A percentile compares a stretch with the other conserved stretches of the same genome.
Evolutionary conservation across 1,140 invertebrate species (phyloP).

Genomic region (Oncopeltus fasciatus): DNA sequence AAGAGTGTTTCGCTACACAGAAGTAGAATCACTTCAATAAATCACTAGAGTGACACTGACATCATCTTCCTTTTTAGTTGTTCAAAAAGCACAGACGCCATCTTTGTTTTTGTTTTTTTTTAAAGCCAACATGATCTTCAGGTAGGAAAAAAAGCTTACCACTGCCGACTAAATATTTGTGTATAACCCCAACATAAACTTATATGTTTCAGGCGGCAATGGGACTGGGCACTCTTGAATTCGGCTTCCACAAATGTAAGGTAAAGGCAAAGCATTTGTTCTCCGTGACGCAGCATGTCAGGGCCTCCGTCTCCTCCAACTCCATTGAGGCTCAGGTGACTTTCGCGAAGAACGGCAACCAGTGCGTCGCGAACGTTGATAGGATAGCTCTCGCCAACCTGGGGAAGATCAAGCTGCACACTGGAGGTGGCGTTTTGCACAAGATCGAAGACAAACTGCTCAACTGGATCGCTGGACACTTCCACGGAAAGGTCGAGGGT

Average conservation of each 20-base stretch:
- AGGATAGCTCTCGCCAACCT: not conserved
- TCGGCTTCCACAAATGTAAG: not conserved
- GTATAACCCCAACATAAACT: too few relatives aligned
- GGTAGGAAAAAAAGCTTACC: too few relatives aligned
- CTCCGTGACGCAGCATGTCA: not conserved
- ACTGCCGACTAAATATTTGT: too few relatives aligned
- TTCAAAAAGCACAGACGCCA: too few relatives aligned
- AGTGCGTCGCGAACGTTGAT: slow-evolving; percentile 9
- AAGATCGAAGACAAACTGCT: slow-evolving; percentile 12
- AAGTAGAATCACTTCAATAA: too few relatives aligned
- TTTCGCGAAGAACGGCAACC: not conserved
- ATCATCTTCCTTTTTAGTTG: too few relatives aligned
- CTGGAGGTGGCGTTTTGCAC: slow-evolving; percentile 13
- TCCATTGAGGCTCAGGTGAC: slow-evolving; percentile 11
- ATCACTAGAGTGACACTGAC: too few relatives aligned
- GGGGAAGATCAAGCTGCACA: slow-evolving; percentile 7
- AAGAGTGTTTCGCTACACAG: too few relatives aligned
- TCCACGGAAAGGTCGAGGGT: not conserved
- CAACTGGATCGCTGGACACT: not conserved
- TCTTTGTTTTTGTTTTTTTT: too few relatives aligned
- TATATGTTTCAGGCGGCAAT: too few relatives aligned
- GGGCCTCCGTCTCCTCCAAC: slow-evolving; percentile 1
- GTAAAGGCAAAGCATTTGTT: slow-evolving; percentile 5
- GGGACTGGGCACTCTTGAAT: slow-evolving; percentile 1
- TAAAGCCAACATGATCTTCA: too few relatives aligned